A percentile compares a stretch with the other conserved stretches of the same genome.
Evolutionary conservation across 2,797 vertebrate species (phyloP).

Genomic region (Psittacula echo): DNA sequence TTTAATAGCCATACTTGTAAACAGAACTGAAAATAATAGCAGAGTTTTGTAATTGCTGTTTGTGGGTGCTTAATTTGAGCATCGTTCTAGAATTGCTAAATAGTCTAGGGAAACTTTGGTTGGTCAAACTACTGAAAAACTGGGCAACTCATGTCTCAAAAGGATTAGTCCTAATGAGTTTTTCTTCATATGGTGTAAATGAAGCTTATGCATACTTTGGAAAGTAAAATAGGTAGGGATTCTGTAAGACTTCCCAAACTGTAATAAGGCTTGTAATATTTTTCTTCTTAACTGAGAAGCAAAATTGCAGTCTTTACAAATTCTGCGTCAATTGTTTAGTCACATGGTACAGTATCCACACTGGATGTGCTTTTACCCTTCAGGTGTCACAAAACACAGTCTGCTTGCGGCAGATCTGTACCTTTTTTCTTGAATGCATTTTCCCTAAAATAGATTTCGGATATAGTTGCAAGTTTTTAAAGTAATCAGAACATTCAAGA

Average conservation of each 20-base stretch:
- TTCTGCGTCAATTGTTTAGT: background rate
- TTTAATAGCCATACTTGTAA: slow-evolving; percentile 10
- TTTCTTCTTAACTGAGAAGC: slow-evolving; percentile 10
- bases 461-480: background rate
- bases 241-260: background rate
- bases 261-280: background rate
- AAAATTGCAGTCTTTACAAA: slow-evolving; percentile 27
- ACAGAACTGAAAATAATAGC: slow-evolving; percentile 29
- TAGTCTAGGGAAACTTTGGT: background rate
- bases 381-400: background rate
- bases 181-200: background rate
- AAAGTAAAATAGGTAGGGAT: background rate
- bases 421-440: background rate
- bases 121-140: background rate
- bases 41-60: background rate
- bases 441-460: background rate
- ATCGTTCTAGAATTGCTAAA: background rate
- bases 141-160: background rate
- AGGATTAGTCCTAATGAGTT: background rate
- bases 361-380: background rate
- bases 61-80: background rate
- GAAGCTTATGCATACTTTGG: background rate
- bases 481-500: background rate
- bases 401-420: background rate
- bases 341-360: accelerated